These are phyloP conservation scores for Blastobasis lacticolella DNA, from an alignment of 2,888 invertebrate species.

Conservation along the genomic window DNA sequence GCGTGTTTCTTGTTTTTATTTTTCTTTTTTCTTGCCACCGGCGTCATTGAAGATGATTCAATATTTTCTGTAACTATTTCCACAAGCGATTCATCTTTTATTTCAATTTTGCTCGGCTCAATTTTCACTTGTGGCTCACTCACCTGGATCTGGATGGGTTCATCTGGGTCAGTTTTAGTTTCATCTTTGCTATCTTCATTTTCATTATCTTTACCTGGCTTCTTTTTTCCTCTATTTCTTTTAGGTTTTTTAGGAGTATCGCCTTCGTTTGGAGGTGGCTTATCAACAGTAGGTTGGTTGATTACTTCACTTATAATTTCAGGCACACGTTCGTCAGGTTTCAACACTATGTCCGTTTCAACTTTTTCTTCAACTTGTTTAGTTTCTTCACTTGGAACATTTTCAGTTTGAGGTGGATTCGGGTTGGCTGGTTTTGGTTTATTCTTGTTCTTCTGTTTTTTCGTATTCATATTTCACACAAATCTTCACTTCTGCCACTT, in stretches of 20 bases:
- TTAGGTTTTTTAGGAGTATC: constrained; percentile 62
- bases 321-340: constrained; percentile 24
- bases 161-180: too few relatives aligned
- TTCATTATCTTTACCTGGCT: constrained; percentile 26
- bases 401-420: constrained; percentile 23
- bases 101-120: constrained; percentile 3
- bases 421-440: constrained; percentile 30
- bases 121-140: neutral
- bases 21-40: constrained; percentile 53
- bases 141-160: too few relatives aligned
- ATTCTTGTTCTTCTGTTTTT: constrained; percentile 57
- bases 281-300: constrained; percentile 9
- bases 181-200: constrained; percentile 15
- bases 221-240: constrained; percentile 60
- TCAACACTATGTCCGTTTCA: constrained; percentile 4
- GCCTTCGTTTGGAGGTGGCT: constrained; percentile 15
- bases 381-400: constrained; percentile 18
- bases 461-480: constrained; percentile 42
- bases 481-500: neutral
- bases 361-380: constrained; percentile 19
- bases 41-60: constrained; percentile 19
- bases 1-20: constrained; percentile 43
- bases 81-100: constrained; percentile 8
- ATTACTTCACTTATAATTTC: constrained; percentile 28
- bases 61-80: constrained; percentile 7